Conservation (phyloP, 2,888 invertebrate genomes). For the Scaptomyza polygonia region DNA sequence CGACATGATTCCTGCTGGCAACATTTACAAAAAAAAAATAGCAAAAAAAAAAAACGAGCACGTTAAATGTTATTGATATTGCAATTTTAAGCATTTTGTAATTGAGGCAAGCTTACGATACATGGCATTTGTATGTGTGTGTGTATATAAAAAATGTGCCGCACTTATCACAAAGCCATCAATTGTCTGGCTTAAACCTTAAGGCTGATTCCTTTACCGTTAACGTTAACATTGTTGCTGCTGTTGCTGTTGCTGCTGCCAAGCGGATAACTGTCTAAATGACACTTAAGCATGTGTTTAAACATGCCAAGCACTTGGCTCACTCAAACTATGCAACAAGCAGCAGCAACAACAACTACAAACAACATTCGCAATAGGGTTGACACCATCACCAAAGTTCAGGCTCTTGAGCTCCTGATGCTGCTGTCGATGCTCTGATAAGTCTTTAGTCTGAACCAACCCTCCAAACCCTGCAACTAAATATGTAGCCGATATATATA, state of each 20-base stretch:
- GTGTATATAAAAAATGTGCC: constrained; percentile 20
- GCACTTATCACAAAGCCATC: constrained; percentile 72
- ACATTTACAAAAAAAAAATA: not conserved
- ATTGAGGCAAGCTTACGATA: constrained; percentile 51
- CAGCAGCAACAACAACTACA: constrained; percentile 15
- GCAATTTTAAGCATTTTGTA: constrained; percentile 78
- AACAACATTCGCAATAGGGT: constrained; percentile 54
- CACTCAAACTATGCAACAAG: constrained; percentile 76
- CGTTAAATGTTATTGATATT: constrained; percentile 82
- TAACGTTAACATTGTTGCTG: constrained; percentile 10
- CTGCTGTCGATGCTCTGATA: constrained; percentile 78
- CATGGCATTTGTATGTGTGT: not conserved
- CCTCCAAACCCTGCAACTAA: not conserved
- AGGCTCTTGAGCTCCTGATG: constrained; percentile 42
- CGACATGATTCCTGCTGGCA: not conserved
- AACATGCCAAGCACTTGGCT: constrained; percentile 80
- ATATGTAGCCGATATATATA: not conserved
- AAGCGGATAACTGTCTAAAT: constrained; percentile 78
- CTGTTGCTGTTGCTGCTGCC: constrained; percentile 25
- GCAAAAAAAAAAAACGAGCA: constrained; percentile 9
- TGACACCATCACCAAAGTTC: constrained; percentile 74
- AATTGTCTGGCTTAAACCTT: constrained; percentile 70
- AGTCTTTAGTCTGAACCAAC: constrained; percentile 54
- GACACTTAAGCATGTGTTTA: constrained; percentile 81
- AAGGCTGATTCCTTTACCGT: constrained; percentile 38